Evolutionary conservation across 2,888 invertebrate genomes (phyloP).

Genomic region (Formica aserva): DNA sequence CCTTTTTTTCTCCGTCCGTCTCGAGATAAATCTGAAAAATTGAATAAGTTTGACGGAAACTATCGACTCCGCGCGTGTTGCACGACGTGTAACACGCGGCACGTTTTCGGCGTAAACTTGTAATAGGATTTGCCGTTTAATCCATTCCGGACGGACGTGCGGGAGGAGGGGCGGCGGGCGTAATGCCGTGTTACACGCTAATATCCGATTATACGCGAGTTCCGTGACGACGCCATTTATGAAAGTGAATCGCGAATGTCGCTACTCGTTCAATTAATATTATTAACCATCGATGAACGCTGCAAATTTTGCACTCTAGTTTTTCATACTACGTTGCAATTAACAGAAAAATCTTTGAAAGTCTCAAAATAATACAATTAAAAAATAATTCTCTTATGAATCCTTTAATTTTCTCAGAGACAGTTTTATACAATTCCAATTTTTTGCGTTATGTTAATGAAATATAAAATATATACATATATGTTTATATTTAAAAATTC

Average conservation of each 20-base stretch:
- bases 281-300: neutral
- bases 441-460: neutral
- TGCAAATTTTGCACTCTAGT: neutral
- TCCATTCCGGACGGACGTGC: conserved; percentile 54
- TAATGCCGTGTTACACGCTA: conserved; percentile 54
- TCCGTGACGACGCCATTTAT: conserved; percentile 47
- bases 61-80: conserved; percentile 19
- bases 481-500: neutral
- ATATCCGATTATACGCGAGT: conserved; percentile 49
- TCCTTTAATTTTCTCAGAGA: neutral
- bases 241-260: conserved; percentile 45
- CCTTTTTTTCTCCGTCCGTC: neutral
- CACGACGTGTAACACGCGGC: conserved; percentile 29
- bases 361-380: neutral
- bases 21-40: conserved; percentile 55
- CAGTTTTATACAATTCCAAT: neutral
- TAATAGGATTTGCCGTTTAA: conserved; percentile 56
- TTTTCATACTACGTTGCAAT: neutral
- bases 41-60: conserved; percentile 47
- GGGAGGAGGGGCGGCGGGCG: conserved; percentile 18
- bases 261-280: conserved; percentile 6
- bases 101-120: conserved; percentile 54
- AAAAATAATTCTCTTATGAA: neutral
- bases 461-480: too few relatives aligned
- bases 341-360: neutral